Evolutionary conservation across 1,140 invertebrate genomes (phyloP).

Genomic region (Campoletis sonorensis): DNA sequence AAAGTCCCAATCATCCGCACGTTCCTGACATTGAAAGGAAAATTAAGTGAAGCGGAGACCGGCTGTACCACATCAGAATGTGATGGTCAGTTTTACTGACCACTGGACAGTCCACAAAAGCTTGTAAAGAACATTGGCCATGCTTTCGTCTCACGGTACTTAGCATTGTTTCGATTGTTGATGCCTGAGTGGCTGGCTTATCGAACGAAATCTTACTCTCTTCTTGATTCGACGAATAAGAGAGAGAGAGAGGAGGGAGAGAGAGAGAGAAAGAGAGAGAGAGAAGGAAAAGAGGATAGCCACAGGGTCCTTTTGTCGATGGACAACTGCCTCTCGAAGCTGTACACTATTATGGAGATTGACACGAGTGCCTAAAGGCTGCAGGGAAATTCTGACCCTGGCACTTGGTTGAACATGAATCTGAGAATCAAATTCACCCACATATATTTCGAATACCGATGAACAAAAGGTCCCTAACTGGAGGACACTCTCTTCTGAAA

Average conservation of each 20-base stretch:
- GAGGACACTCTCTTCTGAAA: not conserved
- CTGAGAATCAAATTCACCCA: conserved; percentile 1
- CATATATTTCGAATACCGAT: not conserved
- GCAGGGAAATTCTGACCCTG: conserved; percentile 27
- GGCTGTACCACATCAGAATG: conserved; percentile 56
- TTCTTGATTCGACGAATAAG: conserved; percentile 54
- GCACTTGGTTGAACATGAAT: conserved; percentile 22
- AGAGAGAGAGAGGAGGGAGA: not conserved
- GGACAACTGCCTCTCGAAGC: not conserved
- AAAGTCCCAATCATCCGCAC: conserved; percentile 27
- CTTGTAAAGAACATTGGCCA: conserved; percentile 39
- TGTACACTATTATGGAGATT: conserved; percentile 19
- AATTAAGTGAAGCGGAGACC: conserved; percentile 13
- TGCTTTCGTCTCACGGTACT: conserved; percentile 65
- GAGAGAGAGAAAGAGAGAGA: not conserved
- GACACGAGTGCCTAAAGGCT: not conserved
- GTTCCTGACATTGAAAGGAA: conserved; percentile 29
- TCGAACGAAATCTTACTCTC: conserved; percentile 51
- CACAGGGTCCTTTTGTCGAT: conserved; percentile 32
- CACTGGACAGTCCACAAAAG: conserved; percentile 51
- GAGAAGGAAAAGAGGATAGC: not conserved
- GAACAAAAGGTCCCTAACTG: not conserved
- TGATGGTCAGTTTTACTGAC: conserved; percentile 48
- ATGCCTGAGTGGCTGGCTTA: conserved; percentile 54
- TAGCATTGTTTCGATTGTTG: conserved; percentile 59